Evolutionary conservation across 2,113 vertebrate genomes (phyloP).

Genomic region (Oreochromis aureus): DNA sequence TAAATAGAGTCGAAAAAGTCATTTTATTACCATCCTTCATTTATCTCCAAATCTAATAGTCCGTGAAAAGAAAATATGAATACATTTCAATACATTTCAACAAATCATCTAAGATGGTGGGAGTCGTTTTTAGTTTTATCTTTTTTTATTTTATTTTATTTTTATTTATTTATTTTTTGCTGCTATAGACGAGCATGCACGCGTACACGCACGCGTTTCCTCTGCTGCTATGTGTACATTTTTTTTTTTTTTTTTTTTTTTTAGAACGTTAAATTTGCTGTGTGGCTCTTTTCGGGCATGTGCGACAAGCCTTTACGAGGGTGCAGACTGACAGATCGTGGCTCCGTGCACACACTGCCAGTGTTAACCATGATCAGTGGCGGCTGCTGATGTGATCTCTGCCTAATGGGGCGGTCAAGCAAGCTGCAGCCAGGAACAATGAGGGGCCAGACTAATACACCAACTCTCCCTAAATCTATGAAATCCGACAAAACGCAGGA

Average conservation of each 20-base stretch:
- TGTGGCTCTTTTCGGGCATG: constrained; percentile 4
- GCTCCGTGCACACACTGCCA: constrained; percentile 70
- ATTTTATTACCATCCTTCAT: constrained; percentile 80
- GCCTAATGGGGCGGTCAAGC: constrained; percentile 98
- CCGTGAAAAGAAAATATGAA: constrained; percentile 81
- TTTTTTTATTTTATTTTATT: background rate
- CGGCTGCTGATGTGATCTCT: constrained; percentile 88
- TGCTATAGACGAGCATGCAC: background rate
- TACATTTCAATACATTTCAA: constrained; percentile 76
- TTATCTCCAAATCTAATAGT: constrained; percentile 80
- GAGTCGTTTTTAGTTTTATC: background rate
- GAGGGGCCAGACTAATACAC: constrained; percentile 65
- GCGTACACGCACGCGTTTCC: background rate
- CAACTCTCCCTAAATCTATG: constrained; percentile 77
- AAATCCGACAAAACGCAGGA: constrained; percentile 80
- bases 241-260: background rate
- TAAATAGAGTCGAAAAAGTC: constrained; percentile 85
- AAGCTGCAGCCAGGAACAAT: constrained; percentile 95
- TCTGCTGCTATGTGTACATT: background rate
- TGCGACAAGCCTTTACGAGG: constrained; percentile 52
- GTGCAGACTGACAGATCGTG: constrained; percentile 73
- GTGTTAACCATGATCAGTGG: constrained; percentile 83
- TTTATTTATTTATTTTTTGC: background rate
- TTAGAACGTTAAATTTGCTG: background rate
- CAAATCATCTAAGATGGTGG: constrained; percentile 62